Conservation (phyloP, 1,140 invertebrate species). For the Drosophila mauritiana region DNA sequence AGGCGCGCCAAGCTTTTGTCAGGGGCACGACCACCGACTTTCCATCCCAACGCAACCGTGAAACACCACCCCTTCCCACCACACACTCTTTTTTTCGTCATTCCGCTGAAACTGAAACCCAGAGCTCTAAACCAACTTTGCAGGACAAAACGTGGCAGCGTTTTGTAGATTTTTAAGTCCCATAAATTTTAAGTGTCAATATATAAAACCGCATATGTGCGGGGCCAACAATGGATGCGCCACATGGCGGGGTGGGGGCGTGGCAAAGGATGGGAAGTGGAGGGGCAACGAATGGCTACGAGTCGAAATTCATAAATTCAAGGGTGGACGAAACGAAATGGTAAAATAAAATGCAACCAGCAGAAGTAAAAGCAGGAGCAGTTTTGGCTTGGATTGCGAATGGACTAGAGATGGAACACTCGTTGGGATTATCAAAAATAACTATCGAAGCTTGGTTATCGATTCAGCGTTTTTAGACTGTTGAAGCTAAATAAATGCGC, state of each 20-base stretch:
- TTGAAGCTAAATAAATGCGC: too few relatives aligned
- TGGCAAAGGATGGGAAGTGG: not conserved
- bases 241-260: not conserved
- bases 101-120: conserved; percentile 1
- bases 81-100: not conserved
- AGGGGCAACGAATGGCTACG: conserved; percentile 1
- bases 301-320: conserved; percentile 61
- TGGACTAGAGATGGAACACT: conserved; percentile 1
- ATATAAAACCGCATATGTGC: conserved; percentile 66
- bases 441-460: not conserved
- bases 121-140: conserved; percentile 56
- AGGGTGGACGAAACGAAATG: conserved; percentile 52
- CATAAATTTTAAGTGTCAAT: conserved; percentile 66
- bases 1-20: conserved; percentile 48
- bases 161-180: conserved; percentile 66
- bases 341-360: conserved; percentile 69
- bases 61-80: not conserved
- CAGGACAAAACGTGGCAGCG: conserved; percentile 58
- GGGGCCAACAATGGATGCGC: conserved; percentile 49
- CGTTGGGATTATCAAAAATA: not conserved
- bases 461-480: too few relatives aligned
- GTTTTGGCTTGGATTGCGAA: conserved; percentile 7
- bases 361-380: conserved; percentile 13
- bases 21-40: conserved; percentile 14
- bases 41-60: not conserved